Evolutionary conservation across 2,888 invertebrate genomes (phyloP).

Genomic region (Cerceris rybyensis): DNA sequence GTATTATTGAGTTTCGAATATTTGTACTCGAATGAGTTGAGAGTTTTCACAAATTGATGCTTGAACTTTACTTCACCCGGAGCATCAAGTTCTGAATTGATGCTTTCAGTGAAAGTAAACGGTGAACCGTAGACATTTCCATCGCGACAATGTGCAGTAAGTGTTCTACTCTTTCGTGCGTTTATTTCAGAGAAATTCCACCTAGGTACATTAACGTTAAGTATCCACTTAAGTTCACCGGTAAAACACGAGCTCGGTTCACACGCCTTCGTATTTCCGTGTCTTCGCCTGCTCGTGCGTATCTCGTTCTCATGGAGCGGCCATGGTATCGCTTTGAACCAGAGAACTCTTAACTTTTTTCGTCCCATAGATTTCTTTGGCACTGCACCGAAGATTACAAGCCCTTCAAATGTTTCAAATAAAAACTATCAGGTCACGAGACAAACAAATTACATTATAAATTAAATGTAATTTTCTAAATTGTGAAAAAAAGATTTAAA

Average conservation of each 20-base stretch:
- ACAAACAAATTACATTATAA: no score
- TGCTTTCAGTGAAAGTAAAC: slow-evolving; percentile 1
- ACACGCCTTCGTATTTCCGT: slow-evolving; percentile 41
- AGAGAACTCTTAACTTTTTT: no score
- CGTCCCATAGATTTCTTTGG: no score
- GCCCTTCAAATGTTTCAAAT: no score
- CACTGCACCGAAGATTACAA: no score
- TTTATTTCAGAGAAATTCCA: slow-evolving; percentile 9
- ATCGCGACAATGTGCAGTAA: slow-evolving; percentile 2
- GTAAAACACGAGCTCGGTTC: slow-evolving; percentile 35
- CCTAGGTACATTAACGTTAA: slow-evolving; percentile 26
- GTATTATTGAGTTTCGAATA: no score
- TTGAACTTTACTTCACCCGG: no score
- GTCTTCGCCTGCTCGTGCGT: slow-evolving; percentile 22
- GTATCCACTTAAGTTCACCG: slow-evolving; percentile 34
- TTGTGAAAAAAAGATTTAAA: no score
- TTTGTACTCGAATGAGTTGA: no score
- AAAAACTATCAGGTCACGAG: no score
- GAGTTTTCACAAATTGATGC: no score
- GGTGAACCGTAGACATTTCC: slow-evolving; percentile 3
- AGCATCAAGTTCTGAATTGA: not conserved
- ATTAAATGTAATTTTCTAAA: no score
- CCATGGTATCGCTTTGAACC: not conserved
- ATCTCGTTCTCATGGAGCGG: slow-evolving; percentile 13
- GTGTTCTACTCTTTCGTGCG: not conserved